Percentiles rank a stretch among this genome's conserved stretches.
phyloP scores from a whole-genome alignment of 1,140 invertebrate genomes.

The Hesperophylax magnus region DNA sequence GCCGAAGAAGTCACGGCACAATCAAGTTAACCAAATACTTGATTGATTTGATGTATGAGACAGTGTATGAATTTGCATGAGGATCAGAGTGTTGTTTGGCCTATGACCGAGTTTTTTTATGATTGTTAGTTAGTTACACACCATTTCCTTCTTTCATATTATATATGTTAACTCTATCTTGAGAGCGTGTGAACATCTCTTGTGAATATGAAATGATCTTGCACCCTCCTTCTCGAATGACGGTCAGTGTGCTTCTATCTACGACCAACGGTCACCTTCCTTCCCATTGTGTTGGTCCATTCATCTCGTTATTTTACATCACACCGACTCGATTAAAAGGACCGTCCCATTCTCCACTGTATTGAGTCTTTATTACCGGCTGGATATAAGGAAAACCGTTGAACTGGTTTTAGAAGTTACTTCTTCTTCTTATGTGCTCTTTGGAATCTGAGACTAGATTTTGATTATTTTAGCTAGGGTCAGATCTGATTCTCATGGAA shows the following conservation, averaged over 20 bases:
- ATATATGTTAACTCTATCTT: background rate
- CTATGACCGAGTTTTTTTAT: too few species aligned
- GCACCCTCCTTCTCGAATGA: too few species aligned
- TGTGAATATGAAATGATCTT: too few species aligned
- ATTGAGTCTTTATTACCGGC: conserved; percentile 4
- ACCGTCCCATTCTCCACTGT: conserved; percentile 4
- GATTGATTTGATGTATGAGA: too few species aligned
- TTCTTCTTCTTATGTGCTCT: background rate
- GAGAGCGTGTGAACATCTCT: background rate
- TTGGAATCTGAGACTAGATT: background rate
- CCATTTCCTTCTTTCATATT: background rate
- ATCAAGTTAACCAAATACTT: too few species aligned
- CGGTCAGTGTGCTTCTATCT: conserved; percentile 13
- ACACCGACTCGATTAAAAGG: conserved; percentile 22
- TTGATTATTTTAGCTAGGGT: conserved; percentile 8
- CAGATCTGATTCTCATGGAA: background rate
- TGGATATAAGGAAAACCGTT: conserved; percentile 27
- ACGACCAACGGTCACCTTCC: conserved; percentile 36
- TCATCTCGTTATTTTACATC: background rate
- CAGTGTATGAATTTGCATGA: too few species aligned
- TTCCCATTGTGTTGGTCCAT: conserved; percentile 24
- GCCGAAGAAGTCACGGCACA: too few species aligned
- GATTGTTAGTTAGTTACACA: too few species aligned
- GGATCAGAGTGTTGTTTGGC: too few species aligned
- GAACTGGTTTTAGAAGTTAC: background rate